phyloP scores from a whole-genome alignment of 2,113 vertebrate genomes.

The Hyaena hyaena region DNA sequence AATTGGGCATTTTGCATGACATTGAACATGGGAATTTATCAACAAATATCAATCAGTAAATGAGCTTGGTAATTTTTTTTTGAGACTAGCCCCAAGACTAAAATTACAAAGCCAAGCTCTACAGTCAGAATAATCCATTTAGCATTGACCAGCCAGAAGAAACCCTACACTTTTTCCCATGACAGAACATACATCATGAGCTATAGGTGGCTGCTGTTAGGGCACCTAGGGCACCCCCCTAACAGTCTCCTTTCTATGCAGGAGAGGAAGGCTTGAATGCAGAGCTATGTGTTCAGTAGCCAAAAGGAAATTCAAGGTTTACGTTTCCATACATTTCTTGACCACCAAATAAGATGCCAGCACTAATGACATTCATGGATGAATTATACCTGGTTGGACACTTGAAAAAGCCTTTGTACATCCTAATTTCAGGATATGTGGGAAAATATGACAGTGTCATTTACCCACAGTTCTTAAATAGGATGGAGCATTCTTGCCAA shows the following conservation, averaged over 20 bases:
- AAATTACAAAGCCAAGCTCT: background rate
- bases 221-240: background rate
- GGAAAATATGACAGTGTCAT: background rate
- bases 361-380: background rate
- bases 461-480: background rate
- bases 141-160: background rate
- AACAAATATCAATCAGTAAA: background rate
- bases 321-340: background rate
- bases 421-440: background rate
- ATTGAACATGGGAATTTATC: background rate
- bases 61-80: background rate
- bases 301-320: background rate
- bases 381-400: background rate
- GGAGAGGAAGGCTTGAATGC: background rate
- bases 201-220: background rate
- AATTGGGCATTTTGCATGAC: background rate
- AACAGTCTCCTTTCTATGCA: background rate
- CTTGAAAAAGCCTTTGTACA: background rate
- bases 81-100: background rate
- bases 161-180: background rate
- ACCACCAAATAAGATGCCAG: background rate
- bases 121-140: background rate
- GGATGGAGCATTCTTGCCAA: background rate
- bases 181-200: background rate
- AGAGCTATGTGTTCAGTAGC: background rate